Evolutionary conservation across 2,888 invertebrate genomes (phyloP).

Genomic region (Dinocampus coccinellae): DNA sequence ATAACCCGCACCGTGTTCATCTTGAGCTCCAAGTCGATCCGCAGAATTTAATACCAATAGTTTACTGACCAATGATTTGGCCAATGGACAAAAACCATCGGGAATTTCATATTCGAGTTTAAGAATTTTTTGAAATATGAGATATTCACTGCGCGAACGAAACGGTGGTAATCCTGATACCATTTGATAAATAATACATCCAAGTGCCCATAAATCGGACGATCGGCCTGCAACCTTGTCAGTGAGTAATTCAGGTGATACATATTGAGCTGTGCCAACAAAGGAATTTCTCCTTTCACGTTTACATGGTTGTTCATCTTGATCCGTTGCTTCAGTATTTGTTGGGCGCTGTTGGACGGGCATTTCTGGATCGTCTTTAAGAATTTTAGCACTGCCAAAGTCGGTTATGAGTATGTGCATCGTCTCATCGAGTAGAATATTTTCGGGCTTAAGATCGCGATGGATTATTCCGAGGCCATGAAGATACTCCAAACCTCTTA

Average conservation of each 20-base stretch:
- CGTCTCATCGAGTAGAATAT: slow-evolving; percentile 93
- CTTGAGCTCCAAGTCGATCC: slow-evolving; percentile 85
- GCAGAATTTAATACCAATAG: slow-evolving; percentile 86
- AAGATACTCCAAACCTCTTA: slow-evolving; percentile 92
- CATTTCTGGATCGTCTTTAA: slow-evolving; percentile 68
- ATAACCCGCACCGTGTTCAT: slow-evolving; percentile 79
- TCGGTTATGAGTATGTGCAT: slow-evolving; percentile 98
- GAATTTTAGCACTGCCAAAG: slow-evolving; percentile 95
- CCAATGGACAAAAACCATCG: slow-evolving; percentile 87
- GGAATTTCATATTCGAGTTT: slow-evolving; percentile 93
- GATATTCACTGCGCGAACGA: slow-evolving; percentile 91
- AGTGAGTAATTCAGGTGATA: slow-evolving; percentile 95
- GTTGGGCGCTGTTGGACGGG: slow-evolving; percentile 35
- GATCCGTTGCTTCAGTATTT: slow-evolving; percentile 13
- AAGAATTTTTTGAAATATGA: slow-evolving; percentile 95
- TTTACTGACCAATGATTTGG: slow-evolving; percentile 89
- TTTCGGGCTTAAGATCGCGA: slow-evolving; percentile 97
- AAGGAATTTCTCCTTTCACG: slow-evolving; percentile 84
- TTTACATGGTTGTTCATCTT: slow-evolving; percentile 57
- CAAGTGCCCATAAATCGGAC: slow-evolving; percentile 97
- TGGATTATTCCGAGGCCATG: slow-evolving; percentile 92
- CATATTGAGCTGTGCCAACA: slow-evolving; percentile 99
- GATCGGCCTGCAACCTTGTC: slow-evolving; percentile 82
- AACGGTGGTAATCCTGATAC: slow-evolving; percentile 94
- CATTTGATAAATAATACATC: slow-evolving; percentile 98